Evolutionary conservation across 2,113 vertebrate species (phyloP), one percentile per base, ranked within the genome.

Genomic region (Sylvietta virens): DNA sequence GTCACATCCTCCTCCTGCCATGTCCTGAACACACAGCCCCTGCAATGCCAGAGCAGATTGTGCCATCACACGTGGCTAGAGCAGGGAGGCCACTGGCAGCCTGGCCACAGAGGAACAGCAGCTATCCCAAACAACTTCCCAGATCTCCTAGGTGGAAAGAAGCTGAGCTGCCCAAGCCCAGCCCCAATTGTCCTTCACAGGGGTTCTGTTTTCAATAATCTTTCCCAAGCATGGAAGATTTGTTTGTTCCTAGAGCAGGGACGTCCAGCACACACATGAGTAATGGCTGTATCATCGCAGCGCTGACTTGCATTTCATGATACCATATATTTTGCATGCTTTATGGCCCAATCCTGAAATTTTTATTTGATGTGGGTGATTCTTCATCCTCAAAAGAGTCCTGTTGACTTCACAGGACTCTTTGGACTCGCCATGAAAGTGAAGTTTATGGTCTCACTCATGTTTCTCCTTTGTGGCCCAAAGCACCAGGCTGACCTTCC

Each of bases 151-250:
- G 39, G 35, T 51, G 61, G 51, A 67, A 71, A 51, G 56, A 39
- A 84, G 13, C 44, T 45, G 44, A 88, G 30, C 82, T 78, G 72
- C 47, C 67, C 27, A 58, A 78, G 67, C 39, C 40, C 57, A 81
- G 76, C 44, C 67, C n/a, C 44, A 30, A 0, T 23, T 45, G 26
- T 44, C 61, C 1, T 4, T 79, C 1, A 1, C 4, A 81, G 40
- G 61, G 78, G 33, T 24, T 94, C 91, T 96, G 87, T 88, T 95
- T 96, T 40, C 88, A 94, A 60, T 94, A 86, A 88, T 39, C 60
- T 35, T 47, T 51, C 86, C 80, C 72, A 54, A 91, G 88, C 92
- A 82, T 13, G 80, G 74, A 89, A 91, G 78, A 88, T 83, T 12
- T 78, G 83, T 94, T 88, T 62, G 92, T 72, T 93, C 9, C 8